These are phyloP conservation scores for Sogatella furcifera DNA, from an alignment of 1,140 invertebrate species.

Conservation along the genomic window DNA sequence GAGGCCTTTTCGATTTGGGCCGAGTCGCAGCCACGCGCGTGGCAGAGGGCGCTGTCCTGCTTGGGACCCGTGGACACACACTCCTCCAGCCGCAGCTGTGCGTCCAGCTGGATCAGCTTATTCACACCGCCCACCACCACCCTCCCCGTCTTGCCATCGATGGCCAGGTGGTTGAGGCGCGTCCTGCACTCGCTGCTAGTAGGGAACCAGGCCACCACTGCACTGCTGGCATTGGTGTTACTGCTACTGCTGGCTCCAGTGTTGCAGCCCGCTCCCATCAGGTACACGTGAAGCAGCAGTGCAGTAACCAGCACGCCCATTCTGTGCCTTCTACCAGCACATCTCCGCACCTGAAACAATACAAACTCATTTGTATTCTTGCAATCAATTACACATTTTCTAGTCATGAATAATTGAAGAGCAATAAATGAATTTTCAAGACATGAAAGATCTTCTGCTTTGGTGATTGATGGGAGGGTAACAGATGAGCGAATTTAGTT, in stretches of 20 bases:
- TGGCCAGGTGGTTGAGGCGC: conserved; percentile 35
- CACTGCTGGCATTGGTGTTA: neutral
- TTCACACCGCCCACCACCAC: conserved; percentile 50
- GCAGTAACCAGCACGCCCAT: conserved; percentile 13
- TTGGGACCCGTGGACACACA: conserved; percentile 49
- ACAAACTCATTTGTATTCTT: too few species aligned
- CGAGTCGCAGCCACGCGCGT: conserved; percentile 65
- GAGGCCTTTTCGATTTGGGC: conserved; percentile 48
- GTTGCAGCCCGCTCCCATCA: neutral
- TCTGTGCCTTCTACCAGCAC: conserved; percentile 10
- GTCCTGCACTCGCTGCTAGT: conserved; percentile 14
- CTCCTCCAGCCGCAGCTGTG: conserved; percentile 34
- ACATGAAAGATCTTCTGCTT: too few species aligned
- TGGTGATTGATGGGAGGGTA: too few species aligned
- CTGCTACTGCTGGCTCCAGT: neutral
- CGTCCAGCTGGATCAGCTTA: conserved; percentile 41
- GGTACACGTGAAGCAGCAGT: conserved; percentile 1
- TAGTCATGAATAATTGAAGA: too few species aligned
- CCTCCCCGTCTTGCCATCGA: conserved; percentile 37
- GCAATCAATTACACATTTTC: too few species aligned
- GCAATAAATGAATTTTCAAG: too few species aligned
- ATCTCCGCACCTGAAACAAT: conserved; percentile 7
- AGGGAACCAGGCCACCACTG: conserved; percentile 16
- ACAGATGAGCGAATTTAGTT: too few species aligned
- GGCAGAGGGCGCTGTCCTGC: conserved; percentile 76